phyloP scores from a whole-genome alignment of 2,888 invertebrate species.

The Agrilus biguttatus region DNA sequence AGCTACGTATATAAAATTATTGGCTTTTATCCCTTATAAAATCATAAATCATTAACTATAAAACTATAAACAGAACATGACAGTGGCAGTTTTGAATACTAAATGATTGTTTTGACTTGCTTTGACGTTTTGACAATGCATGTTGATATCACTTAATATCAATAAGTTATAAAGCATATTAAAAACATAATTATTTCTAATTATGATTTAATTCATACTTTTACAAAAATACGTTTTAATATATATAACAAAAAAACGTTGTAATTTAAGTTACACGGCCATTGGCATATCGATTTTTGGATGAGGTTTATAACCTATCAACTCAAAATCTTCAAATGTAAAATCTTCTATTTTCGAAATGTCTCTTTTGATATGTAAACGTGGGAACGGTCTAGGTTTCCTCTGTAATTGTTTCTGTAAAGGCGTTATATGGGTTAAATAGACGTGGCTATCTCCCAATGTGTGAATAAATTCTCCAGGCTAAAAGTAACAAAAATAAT shows the following conservation, averaged over 20 bases:
- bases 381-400: constrained; percentile 68
- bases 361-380: constrained; percentile 55
- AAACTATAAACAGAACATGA: too few species aligned
- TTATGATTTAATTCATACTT: too few species aligned
- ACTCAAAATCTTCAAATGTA: constrained; percentile 67
- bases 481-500: constrained; percentile 30
- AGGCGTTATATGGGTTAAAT: constrained; percentile 75
- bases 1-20: too few species aligned
- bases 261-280: constrained; percentile 49
- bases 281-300: constrained; percentile 86
- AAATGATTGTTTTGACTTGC: too few species aligned
- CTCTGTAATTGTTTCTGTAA: constrained; percentile 66
- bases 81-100: too few species aligned
- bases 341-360: constrained; percentile 75
- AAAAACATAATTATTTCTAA: too few species aligned
- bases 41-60: too few species aligned
- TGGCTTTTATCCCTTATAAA: too few species aligned
- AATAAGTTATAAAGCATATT: too few species aligned
- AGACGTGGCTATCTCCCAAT: constrained; percentile 89
- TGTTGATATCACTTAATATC: too few species aligned
- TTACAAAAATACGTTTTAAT: too few species aligned
- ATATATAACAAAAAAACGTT: neutral
- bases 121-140: too few species aligned
- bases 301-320: constrained; percentile 77
- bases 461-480: constrained; percentile 89